Evolutionary conservation across 2,113 vertebrate genomes (phyloP).

Genomic region (Elephantulus edwardii): DNA sequence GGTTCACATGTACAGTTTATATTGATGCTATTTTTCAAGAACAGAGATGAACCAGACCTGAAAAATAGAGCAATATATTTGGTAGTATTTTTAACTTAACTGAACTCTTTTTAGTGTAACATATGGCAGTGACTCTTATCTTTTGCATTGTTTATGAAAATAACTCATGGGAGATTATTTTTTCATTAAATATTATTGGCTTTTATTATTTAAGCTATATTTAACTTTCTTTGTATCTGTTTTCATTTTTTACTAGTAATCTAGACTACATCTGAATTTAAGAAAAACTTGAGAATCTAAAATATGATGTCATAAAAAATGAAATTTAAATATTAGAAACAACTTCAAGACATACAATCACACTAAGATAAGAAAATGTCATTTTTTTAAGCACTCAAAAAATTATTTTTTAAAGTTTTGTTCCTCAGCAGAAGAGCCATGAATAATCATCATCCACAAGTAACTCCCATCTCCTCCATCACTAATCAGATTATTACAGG

Average conservation of each 20-base stretch:
- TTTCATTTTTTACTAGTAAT: neutral
- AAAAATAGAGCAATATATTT: neutral
- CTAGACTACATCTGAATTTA: neutral
- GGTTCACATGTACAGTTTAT: neutral
- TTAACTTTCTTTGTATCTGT: neutral
- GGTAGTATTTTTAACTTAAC: neutral
- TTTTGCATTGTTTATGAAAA: neutral
- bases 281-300: constrained; percentile 24
- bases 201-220: constrained; percentile 23
- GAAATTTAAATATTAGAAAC: neutral
- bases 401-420: neutral
- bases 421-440: neutral
- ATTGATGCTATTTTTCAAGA: constrained; percentile 17
- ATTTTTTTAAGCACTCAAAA: constrained; percentile 1
- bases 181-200: neutral
- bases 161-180: neutral
- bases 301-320: constrained; percentile 50
- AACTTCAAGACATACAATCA: constrained; percentile 42
- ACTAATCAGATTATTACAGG: neutral
- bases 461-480: neutral
- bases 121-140: neutral
- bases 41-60: neutral
- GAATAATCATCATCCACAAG: neutral
- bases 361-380: constrained; percentile 29
- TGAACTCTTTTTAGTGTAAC: neutral